These are phyloP conservation scores for Todus mexicanus DNA, from an alignment of 2,797 vertebrate genomes.

Conservation along the genomic window DNA sequence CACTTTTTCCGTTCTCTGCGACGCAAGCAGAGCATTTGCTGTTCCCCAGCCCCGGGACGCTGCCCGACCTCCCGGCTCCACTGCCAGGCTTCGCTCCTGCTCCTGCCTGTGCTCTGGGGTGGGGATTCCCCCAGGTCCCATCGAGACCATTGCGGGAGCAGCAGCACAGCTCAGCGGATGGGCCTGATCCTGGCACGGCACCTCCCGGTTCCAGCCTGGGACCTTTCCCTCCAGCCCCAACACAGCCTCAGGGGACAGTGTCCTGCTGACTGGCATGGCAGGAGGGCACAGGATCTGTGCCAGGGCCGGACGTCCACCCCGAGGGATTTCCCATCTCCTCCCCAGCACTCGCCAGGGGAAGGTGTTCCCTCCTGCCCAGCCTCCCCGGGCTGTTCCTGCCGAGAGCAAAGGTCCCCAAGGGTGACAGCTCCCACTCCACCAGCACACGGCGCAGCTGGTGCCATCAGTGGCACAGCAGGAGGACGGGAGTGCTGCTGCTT, in stretches of 20 bases:
- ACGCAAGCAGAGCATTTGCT: neutral
- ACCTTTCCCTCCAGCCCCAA: neutral
- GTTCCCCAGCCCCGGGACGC: neutral
- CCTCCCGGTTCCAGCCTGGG: neutral
- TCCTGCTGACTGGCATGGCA: neutral
- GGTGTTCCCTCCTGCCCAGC: neutral
- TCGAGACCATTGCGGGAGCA: neutral
- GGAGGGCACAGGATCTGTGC: neutral
- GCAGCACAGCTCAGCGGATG: neutral
- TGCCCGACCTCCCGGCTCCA: fast-evolving
- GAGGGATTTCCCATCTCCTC: neutral
- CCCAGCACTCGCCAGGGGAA: neutral
- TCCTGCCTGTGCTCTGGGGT: neutral
- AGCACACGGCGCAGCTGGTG: neutral
- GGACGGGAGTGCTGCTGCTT: neutral
- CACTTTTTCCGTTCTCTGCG: slow-evolving; percentile 38
- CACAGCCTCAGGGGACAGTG: neutral
- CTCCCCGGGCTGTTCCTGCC: neutral
- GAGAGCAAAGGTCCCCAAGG: neutral
- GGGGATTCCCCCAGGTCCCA: neutral
- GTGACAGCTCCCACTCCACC: fast-evolving
- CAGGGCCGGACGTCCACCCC: too few species aligned
- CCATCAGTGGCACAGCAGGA: neutral
- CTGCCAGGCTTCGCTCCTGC: neutral
- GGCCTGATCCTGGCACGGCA: fast-evolving